Percentiles rank a stretch among this genome's conserved stretches.
These are phyloP conservation scores for Dendrolimus kikuchii DNA, from an alignment of 1,140 invertebrate species.

Conservation along the genomic window DNA sequence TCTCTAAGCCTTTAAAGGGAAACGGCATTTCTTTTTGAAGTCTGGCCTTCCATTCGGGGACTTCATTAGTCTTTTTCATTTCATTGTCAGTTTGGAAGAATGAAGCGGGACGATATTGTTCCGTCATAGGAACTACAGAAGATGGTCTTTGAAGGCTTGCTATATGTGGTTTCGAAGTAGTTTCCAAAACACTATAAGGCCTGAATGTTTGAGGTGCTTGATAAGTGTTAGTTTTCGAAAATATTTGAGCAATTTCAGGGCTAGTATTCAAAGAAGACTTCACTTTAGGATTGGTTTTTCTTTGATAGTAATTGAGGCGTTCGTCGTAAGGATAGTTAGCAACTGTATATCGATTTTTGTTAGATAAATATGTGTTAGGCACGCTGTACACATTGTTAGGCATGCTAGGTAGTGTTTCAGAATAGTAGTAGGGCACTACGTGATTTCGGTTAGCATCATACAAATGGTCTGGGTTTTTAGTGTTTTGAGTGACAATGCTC, in stretches of 20 bases:
- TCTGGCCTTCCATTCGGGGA: slow-evolving; percentile 49
- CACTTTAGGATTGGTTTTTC: slow-evolving; percentile 33
- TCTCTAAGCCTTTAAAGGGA: slow-evolving; percentile 35
- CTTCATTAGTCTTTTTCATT: slow-evolving; percentile 30
- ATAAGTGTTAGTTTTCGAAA: slow-evolving; percentile 28
- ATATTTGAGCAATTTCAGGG: slow-evolving; percentile 37
- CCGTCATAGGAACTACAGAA: slow-evolving; percentile 50
- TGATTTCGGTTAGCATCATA: slow-evolving; percentile 66
- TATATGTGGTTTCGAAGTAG: slow-evolving; percentile 37
- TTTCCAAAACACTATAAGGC: slow-evolving; percentile 59
- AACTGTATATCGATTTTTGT: slow-evolving; percentile 43
- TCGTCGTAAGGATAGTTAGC: slow-evolving; percentile 47
- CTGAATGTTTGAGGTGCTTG: slow-evolving; percentile 32
- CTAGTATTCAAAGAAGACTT: slow-evolving; percentile 30
- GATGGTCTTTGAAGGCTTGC: slow-evolving; percentile 46
- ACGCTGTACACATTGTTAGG: slow-evolving; percentile 54
- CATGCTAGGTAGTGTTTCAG: slow-evolving; percentile 58
- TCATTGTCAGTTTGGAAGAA: slow-evolving; percentile 47
- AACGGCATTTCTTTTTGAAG: slow-evolving; percentile 46
- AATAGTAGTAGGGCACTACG: slow-evolving; percentile 64
- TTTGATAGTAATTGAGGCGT: slow-evolving; percentile 34
- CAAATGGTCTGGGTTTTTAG: slow-evolving; percentile 46
- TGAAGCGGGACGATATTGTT: slow-evolving; percentile 56
- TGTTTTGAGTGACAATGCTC: slow-evolving; percentile 35
- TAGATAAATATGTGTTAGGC: slow-evolving; percentile 33